Conservation (phyloP, 2,888 invertebrate genomes). For the Hoplodrina blanda region DNA sequence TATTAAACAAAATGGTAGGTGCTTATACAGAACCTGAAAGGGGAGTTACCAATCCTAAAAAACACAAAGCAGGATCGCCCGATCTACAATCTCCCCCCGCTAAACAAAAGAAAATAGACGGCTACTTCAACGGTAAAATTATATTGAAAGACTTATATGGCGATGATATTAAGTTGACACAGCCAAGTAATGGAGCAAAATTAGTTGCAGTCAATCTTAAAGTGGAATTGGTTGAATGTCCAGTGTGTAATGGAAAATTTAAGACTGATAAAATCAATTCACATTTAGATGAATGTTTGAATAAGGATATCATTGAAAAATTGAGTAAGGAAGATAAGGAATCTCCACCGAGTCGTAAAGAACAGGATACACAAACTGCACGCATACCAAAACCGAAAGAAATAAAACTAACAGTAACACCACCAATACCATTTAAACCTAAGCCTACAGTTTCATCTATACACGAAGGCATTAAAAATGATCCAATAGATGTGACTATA, state of each 20-base stretch:
- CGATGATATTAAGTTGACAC: conserved; percentile 75
- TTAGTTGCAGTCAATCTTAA: conserved; percentile 69
- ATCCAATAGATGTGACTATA: conserved; percentile 27
- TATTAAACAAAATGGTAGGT: conserved; percentile 41
- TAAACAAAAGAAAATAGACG: conserved; percentile 84
- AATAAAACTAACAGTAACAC: conserved; percentile 12
- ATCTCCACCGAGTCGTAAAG: conserved; percentile 14
- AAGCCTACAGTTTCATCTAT: neutral
- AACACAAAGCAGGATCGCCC: conserved; percentile 69
- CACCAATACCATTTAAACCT: conserved; percentile 21
- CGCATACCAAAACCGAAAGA: conserved; percentile 9
- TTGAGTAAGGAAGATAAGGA: conserved; percentile 62
- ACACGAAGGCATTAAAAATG: conserved; percentile 10
- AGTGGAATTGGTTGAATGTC: conserved; percentile 81
- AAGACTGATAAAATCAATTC: conserved; percentile 78
- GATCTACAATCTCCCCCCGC: conserved; percentile 71
- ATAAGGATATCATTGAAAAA: conserved; percentile 79
- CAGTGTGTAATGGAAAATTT: conserved; percentile 84
- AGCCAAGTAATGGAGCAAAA: conserved; percentile 70
- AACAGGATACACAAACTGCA: conserved; percentile 12
- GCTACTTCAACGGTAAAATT: conserved; percentile 81
- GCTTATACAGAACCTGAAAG: conserved; percentile 28
- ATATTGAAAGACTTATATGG: conserved; percentile 85
- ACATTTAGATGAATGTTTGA: conserved; percentile 87
- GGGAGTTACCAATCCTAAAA: conserved; percentile 61